phyloP scores from a whole-genome alignment of 1,140 invertebrate species.

The Helicorthomorpha holstii region DNA sequence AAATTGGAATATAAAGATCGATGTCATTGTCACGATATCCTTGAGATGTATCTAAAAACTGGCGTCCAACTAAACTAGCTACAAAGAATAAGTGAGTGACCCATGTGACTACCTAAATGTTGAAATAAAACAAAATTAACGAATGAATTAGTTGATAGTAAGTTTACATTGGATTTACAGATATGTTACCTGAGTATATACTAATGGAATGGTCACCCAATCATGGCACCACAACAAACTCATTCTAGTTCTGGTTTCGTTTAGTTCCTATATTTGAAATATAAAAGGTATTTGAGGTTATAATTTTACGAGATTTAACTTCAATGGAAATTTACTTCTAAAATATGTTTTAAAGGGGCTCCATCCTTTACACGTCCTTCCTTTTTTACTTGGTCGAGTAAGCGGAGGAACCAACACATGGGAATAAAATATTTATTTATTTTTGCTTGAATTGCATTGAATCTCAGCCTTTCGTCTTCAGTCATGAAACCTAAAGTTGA shows the following conservation, averaged over 20 bases:
- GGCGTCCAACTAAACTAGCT: slow-evolving; percentile 23
- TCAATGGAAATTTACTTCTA: slow-evolving; percentile 2
- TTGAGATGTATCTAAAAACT: slow-evolving; percentile 20
- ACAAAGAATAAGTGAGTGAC: slow-evolving; percentile 30
- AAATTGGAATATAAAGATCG: slow-evolving; percentile 19
- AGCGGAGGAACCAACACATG: slow-evolving; percentile 74
- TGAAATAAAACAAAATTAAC: no score
- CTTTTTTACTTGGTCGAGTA: slow-evolving; percentile 65
- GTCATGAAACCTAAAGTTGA: slow-evolving; percentile 54
- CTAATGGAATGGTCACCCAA: slow-evolving; percentile 30
- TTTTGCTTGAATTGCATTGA: slow-evolving; percentile 70
- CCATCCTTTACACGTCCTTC: slow-evolving; percentile 58
- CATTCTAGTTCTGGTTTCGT: slow-evolving; percentile 23
- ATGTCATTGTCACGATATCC: slow-evolving; percentile 16
- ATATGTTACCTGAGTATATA: slow-evolving; percentile 31
- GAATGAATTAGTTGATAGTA: no score
- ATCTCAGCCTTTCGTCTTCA: slow-evolving; percentile 74
- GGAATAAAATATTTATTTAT: slow-evolving; percentile 92
- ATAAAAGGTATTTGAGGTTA: neutral
- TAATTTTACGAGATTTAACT: neutral
- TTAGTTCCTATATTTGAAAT: slow-evolving; percentile 17
- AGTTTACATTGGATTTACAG: no score
- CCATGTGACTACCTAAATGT: slow-evolving; percentile 18
- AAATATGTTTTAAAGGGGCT: slow-evolving; percentile 5
- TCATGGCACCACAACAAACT: slow-evolving; percentile 28